Conservation (phyloP, 2,113 vertebrate genomes). For the Carollia perspicillata region DNA sequence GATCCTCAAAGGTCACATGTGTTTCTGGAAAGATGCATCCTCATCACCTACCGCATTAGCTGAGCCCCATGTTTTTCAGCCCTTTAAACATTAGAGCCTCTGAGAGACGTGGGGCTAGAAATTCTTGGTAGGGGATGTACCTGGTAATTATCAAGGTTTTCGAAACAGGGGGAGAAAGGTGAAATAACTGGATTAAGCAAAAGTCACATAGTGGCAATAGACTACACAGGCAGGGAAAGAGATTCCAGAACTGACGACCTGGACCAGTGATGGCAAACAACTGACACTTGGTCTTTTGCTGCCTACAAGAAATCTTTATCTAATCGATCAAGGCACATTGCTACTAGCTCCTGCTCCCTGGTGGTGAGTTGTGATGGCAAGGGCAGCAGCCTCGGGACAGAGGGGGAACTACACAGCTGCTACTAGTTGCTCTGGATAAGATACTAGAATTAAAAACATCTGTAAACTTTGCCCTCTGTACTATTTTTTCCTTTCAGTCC, state of each 20-base stretch:
- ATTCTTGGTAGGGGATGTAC: slow-evolving; percentile 20
- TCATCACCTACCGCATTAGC: not conserved
- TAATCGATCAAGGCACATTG: slow-evolving; percentile 70
- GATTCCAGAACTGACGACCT: not conserved
- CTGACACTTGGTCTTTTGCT: slow-evolving; percentile 42
- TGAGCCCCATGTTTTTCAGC: not conserved
- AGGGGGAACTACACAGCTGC: slow-evolving; percentile 39
- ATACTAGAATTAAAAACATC: slow-evolving; percentile 42
- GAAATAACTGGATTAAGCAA: slow-evolving; percentile 49
- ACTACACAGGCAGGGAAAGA: not conserved
- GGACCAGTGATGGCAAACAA: not conserved
- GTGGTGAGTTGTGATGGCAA: slow-evolving; percentile 38
- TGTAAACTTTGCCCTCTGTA: slow-evolving; percentile 61
- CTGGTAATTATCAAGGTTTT: slow-evolving; percentile 26
- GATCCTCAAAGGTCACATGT: not conserved
- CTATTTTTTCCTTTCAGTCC: slow-evolving; percentile 44
- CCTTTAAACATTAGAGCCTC: not conserved
- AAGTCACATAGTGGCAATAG: not conserved
- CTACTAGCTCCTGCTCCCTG: slow-evolving; percentile 61
- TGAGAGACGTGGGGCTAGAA: not conserved
- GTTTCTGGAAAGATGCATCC: not conserved
- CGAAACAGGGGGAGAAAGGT: not conserved
- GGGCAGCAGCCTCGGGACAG: slow-evolving; percentile 19
- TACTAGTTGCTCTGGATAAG: slow-evolving; percentile 31
- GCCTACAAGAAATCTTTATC: slow-evolving; percentile 27